These are phyloP conservation scores for Rhorus exstirpatorius DNA, from an alignment of 2,888 invertebrate species.

Conservation along the genomic window DNA sequence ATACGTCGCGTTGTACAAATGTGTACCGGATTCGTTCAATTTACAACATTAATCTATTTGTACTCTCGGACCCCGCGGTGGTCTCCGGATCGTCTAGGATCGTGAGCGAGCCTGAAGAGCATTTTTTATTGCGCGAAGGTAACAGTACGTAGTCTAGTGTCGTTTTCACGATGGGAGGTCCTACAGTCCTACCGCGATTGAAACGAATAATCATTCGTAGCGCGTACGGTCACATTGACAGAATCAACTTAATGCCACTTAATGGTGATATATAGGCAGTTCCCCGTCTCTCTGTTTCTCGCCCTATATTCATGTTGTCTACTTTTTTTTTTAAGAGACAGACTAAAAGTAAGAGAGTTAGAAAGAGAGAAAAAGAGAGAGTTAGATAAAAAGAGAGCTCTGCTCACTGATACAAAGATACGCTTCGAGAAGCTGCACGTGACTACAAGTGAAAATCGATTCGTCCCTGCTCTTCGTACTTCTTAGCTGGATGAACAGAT, in stretches of 20 bases:
- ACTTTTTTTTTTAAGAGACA: neutral
- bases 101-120: slow-evolving; percentile 36
- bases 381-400: neutral
- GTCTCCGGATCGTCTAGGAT: slow-evolving; percentile 56
- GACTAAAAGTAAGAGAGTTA: no score
- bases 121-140: slow-evolving; percentile 62
- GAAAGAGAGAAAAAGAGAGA: no score
- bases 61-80: slow-evolving; percentile 56
- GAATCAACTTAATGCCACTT: slow-evolving; percentile 26
- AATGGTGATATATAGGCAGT: slow-evolving; percentile 1
- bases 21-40: slow-evolving; percentile 71
- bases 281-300: slow-evolving; percentile 4
- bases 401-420: slow-evolving; percentile 45
- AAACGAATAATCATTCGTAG: slow-evolving; percentile 67
- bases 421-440: slow-evolving; percentile 45
- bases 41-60: slow-evolving; percentile 70
- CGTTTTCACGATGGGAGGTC: slow-evolving; percentile 69
- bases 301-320: neutral
- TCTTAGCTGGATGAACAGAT: slow-evolving; percentile 44
- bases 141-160: slow-evolving; percentile 59
- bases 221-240: slow-evolving; percentile 43
- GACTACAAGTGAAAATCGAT: slow-evolving; percentile 56
- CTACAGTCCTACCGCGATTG: slow-evolving; percentile 60
- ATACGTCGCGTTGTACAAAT: slow-evolving; percentile 44
- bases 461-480: slow-evolving; percentile 46